Base-by-base conservation (phyloP, 1,140 invertebrate species). In the Metaphire vulgaris region DNA sequence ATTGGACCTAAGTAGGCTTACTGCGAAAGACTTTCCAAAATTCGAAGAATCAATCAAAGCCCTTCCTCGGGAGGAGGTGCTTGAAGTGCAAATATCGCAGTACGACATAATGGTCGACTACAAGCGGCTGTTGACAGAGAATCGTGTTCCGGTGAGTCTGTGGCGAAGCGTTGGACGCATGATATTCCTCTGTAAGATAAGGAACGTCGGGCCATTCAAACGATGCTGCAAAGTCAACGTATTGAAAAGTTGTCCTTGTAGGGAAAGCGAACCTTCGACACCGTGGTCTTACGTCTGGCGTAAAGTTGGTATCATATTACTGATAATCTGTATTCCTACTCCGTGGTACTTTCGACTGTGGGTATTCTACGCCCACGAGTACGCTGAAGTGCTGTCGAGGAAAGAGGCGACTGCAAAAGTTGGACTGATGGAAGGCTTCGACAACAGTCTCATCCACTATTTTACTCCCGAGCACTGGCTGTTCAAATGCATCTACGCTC, bases 341-440 rank as follows among this genome's bases (percentile, higher is more conserved):
- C 84, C 84, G 1, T 85, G 80, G 69, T 85, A 85, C 76, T 72
- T 82, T 21, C 76, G 84, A 28, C 78, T 83, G 1, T 77, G 81
- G 15, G 80, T 85, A 72, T 85, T 83, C 78, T 85, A 84, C 71
- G 76, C 76, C 21, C 85, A 80, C 71, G 84, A 85, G 78, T 41
- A 81, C 31, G 79, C 80, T 16, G 83, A 84, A 74, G 77, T 84
- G 21, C 30, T 30, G 0, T 16, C 34, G 29, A 74, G 84, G n/a
- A 76, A 79, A 31, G n/a, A 66, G 0, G 72, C 81, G 14, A 74
- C 81, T 26, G 26, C 72, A 0, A 65, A 72, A 1, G 67, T 83
- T 1, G 78, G 79, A 1, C 77, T 84, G 29, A 64, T 71, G 1
- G 72, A 80, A 56, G 33, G 31, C 6, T 83, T 83, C 74, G 78